These are phyloP conservation scores for Tachystola acroxantha DNA, from an alignment of 2,888 invertebrate species.

Conservation along the genomic window DNA sequence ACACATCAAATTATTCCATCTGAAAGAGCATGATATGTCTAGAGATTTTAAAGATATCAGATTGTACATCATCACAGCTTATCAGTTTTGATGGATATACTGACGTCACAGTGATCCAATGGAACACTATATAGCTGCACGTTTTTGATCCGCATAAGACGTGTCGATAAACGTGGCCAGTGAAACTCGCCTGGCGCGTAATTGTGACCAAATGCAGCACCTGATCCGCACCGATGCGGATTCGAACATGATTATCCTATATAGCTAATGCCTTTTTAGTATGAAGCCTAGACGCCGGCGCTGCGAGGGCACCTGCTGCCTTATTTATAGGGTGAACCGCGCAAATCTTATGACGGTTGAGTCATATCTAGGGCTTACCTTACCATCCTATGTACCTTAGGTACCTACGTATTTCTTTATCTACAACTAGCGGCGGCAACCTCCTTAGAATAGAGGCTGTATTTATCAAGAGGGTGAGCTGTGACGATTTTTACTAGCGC, in stretches of 20 bases:
- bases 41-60: too few relatives aligned
- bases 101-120: background rate
- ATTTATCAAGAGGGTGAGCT: too few relatives aligned
- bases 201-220: conserved; percentile 40
- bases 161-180: background rate
- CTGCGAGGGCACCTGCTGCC: conserved; percentile 41
- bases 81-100: too few relatives aligned
- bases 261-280: conserved; percentile 41
- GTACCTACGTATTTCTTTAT: too few relatives aligned
- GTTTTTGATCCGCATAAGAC: background rate
- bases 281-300: conserved; percentile 36
- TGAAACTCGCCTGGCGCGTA: conserved; percentile 18
- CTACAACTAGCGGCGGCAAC: too few relatives aligned
- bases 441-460: too few relatives aligned
- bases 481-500: too few relatives aligned
- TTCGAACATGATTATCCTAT: conserved; percentile 30
- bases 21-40: too few relatives aligned
- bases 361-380: conserved; percentile 33
- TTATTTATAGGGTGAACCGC: conserved; percentile 34
- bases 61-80: too few relatives aligned
- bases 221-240: conserved; percentile 12
- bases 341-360: conserved; percentile 33
- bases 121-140: conserved; percentile 4
- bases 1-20: too few relatives aligned
- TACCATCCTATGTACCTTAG: too few relatives aligned